Conservation (phyloP, 1,140 invertebrate species). For the Macrocentrus cingulum region DNA sequence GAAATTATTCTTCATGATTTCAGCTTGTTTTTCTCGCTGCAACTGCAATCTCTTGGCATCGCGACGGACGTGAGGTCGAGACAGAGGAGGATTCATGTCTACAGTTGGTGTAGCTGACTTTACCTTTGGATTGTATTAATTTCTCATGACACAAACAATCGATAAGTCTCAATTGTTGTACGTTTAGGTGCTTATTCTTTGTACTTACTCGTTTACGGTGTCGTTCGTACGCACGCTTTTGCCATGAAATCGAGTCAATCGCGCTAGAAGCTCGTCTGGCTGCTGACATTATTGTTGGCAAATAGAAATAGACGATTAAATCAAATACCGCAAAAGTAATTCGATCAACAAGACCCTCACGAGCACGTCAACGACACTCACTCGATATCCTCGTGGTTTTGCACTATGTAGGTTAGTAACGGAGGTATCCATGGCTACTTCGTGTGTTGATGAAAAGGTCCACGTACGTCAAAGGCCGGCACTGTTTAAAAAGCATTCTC, state of each 20-base stretch:
- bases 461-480: too few relatives aligned
- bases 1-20: slow-evolving; percentile 51
- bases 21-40: slow-evolving; percentile 48
- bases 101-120: slow-evolving; percentile 44
- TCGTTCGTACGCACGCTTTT: slow-evolving; percentile 35
- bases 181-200: too few relatives aligned
- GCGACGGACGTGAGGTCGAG: slow-evolving; percentile 44
- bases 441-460: too few relatives aligned
- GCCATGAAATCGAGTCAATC: slow-evolving; percentile 26
- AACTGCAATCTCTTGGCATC: slow-evolving; percentile 51
- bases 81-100: slow-evolving; percentile 44
- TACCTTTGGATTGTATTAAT: slow-evolving; percentile 38
- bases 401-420: neutral
- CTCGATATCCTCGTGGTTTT: neutral
- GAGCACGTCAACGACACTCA: neutral
- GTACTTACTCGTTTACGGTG: slow-evolving; percentile 41
- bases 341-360: neutral
- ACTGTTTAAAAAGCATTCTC: too few relatives aligned
- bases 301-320: slow-evolving; percentile 4
- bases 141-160: too few relatives aligned
- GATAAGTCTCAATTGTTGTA: too few relatives aligned
- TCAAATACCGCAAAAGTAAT: neutral
- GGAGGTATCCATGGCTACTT: neutral
- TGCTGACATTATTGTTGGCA: neutral
- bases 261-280: neutral